phyloP scores from a whole-genome alignment of 2,113 vertebrate genomes.

The Halcyon malimbica region DNA sequence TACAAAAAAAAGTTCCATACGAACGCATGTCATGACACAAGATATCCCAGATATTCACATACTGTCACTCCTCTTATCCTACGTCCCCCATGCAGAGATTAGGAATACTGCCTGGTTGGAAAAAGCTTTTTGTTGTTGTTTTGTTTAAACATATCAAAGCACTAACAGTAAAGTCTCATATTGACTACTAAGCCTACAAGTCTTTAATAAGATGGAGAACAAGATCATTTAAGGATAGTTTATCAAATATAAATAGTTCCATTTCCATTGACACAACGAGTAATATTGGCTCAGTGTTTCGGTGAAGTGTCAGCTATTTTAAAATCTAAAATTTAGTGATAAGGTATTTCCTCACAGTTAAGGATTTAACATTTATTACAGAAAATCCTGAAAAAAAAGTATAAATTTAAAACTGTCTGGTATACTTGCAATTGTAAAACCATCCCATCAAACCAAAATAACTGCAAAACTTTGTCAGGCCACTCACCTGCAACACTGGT shows the following conservation, averaged over 20 bases:
- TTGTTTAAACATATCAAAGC: neutral
- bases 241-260: neutral
- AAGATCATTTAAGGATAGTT: neutral
- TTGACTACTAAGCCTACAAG: neutral
- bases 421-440: neutral
- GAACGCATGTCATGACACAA: neutral
- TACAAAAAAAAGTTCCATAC: neutral
- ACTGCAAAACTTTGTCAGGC: neutral
- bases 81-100: neutral
- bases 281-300: neutral
- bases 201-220: neutral
- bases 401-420: neutral
- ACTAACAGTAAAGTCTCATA: neutral
- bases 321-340: neutral
- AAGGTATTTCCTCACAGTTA: neutral
- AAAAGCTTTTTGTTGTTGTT: neutral
- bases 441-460: neutral
- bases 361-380: neutral
- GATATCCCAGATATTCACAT: neutral
- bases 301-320: neutral
- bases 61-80: neutral
- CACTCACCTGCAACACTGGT: conserved; percentile 93
- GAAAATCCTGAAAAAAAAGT: neutral
- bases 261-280: neutral
- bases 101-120: neutral